Base-by-base conservation (phyloP, 1,140 invertebrate genomes). In the Heliconius eleuchia region DNA sequence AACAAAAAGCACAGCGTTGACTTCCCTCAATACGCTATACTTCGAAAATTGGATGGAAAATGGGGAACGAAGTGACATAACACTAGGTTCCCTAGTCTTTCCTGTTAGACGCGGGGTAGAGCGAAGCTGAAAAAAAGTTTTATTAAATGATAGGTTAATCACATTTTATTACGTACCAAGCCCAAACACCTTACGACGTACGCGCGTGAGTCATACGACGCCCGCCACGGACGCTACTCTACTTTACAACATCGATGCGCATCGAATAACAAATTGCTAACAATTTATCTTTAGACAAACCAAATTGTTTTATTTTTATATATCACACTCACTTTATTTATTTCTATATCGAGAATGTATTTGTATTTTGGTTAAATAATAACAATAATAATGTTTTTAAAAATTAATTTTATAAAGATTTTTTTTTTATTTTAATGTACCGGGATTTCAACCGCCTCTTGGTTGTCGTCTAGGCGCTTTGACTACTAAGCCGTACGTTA, bases 221-320 rank as follows among this genome's bases (percentile, higher is more conserved):
- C 23, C 70, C 76, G 76, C 76, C 66, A 42, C 46, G 76, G 34
- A 77, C 66, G 76, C 46, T 77, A 70, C 76, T 77, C 76, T 77
- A 77, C 76, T 71, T 77, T 77, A 77, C 70, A 77, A 55, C 76
- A 50, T n/a, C 76, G 16, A 77, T 50, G 76, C 46, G 50, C 75
- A 30, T 76, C 74, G 70, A 71, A 55, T 71, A 77, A 77, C 42
- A 55, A 71, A 77, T 71, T 55, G 50, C 71, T 72, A 39, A 72
- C 71, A 19, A 72, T 72, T 72, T 72, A 72, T 39, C 37, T 72
- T 72, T 42, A 72, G n/a, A 37, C 71, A 42, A 72, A 72, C 27
- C 60, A 66, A 66, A 66, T 23, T 16, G 60, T 66, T 66, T 66
- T 66, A 66, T 66, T 66, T 66, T 66, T 27, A 66, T 27, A 30